phyloP scores from a whole-genome alignment of 2,113 vertebrate species.

The Rhinogobius similis region DNA sequence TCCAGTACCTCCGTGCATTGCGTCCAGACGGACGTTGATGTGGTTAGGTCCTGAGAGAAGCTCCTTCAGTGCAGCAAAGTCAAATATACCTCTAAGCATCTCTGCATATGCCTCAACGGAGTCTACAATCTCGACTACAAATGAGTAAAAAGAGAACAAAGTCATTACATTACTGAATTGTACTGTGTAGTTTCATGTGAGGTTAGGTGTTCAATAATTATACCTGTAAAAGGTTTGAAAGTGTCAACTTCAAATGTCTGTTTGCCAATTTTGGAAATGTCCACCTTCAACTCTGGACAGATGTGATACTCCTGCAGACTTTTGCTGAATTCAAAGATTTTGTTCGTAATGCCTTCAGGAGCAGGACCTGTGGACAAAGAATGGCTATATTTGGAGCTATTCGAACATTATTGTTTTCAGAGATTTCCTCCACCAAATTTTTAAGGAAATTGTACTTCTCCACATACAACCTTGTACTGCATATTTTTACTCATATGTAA shows the following conservation, averaged over 20 bases:
- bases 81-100: constrained; percentile 95
- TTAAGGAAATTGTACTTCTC: too few relatives aligned
- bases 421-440: too few relatives aligned
- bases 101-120: constrained; percentile 91
- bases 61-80: constrained; percentile 90
- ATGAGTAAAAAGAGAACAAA: constrained; percentile 11
- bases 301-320: constrained; percentile 92
- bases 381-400: background rate
- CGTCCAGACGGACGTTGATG: constrained; percentile 92
- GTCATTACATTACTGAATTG: background rate
- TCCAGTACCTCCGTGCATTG: constrained; percentile 94
- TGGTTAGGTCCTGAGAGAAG: constrained; percentile 89
- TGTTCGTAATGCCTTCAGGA: constrained; percentile 92
- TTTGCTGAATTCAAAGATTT: constrained; percentile 97
- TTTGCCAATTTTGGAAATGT: constrained; percentile 89
- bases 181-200: background rate
- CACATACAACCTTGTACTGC: too few relatives aligned
- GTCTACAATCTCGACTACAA: constrained; percentile 95
- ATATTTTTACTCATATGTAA: too few relatives aligned
- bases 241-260: constrained; percentile 96
- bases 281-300: constrained; percentile 92
- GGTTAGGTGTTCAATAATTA: background rate
- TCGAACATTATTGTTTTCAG: background rate
- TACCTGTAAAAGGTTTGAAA: constrained; percentile 94
- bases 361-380: constrained; percentile 83